Evolutionary conservation across 2,888 invertebrate genomes (phyloP).

Genomic region (Drosophila suboccidentalis): DNA sequence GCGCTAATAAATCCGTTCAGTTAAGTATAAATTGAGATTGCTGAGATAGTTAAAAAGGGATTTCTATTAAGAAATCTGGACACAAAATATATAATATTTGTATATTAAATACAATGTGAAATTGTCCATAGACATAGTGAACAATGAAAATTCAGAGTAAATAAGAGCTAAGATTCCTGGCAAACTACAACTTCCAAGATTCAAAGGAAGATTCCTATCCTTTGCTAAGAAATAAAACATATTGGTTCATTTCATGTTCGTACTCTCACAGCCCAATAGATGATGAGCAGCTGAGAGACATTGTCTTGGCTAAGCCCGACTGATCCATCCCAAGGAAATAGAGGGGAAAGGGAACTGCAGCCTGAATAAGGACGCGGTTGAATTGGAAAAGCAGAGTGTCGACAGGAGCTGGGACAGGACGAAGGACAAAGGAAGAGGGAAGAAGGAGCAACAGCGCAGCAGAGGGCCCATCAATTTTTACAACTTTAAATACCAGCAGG

Average conservation of each 20-base stretch:
- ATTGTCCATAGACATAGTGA: no score
- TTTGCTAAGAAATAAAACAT: background rate
- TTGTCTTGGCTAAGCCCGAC: slow-evolving; percentile 14
- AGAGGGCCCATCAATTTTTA: slow-evolving; percentile 74
- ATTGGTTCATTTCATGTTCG: background rate
- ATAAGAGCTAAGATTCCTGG: no score
- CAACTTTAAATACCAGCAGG: slow-evolving; percentile 79
- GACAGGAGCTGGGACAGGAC: background rate
- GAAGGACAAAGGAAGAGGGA: background rate
- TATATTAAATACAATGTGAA: no score
- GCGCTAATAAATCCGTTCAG: no score
- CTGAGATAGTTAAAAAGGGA: no score
- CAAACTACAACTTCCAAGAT: no score
- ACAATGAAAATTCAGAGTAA: no score
- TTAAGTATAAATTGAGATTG: no score
- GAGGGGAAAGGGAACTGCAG: slow-evolving; percentile 26
- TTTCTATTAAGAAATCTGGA: no score
- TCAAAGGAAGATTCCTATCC: no score
- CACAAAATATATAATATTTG: no score
- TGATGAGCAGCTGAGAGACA: slow-evolving; percentile 9
- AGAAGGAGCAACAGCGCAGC: slow-evolving; percentile 16
- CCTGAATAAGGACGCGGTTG: slow-evolving; percentile 3
- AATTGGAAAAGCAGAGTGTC: background rate
- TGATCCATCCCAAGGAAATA: slow-evolving; percentile 1
- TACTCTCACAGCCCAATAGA: slow-evolving; percentile 9